Conservation (phyloP, 1,140 invertebrate genomes). For the Lerema accius region DNA sequence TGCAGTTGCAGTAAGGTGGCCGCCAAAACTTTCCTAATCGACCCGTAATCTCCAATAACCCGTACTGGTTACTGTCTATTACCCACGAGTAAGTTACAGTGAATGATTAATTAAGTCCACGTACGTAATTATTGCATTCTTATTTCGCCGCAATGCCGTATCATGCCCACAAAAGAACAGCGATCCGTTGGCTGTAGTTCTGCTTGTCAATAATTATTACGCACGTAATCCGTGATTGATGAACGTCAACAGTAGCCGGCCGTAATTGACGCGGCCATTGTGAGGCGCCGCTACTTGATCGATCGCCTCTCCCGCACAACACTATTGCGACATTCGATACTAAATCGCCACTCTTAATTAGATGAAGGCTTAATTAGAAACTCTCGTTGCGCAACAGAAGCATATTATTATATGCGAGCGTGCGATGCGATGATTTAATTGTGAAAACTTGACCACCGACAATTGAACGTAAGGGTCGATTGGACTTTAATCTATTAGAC, state of each 20-base stretch:
- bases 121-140: slow-evolving; percentile 8
- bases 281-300: slow-evolving; percentile 53
- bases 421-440: slow-evolving; percentile 35
- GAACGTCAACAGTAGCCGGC: slow-evolving; percentile 64
- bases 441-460: slow-evolving; percentile 26
- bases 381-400: slow-evolving; percentile 25
- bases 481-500: too few relatives aligned
- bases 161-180: slow-evolving; percentile 36
- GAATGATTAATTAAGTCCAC: background rate
- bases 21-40: too few relatives aligned
- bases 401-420: slow-evolving; percentile 5
- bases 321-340: slow-evolving; percentile 50
- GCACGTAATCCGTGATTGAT: slow-evolving; percentile 71
- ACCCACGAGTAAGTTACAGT: too few relatives aligned
- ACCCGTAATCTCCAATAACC: too few relatives aligned
- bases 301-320: slow-evolving; percentile 47
- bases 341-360: slow-evolving; percentile 62
- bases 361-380: slow-evolving; percentile 61
- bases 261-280: slow-evolving; percentile 66
- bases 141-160: slow-evolving; percentile 35
- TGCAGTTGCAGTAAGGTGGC: too few relatives aligned
- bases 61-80: too few relatives aligned
- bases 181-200: slow-evolving; percentile 53
- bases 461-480: background rate
- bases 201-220: slow-evolving; percentile 76